phyloP scores from a whole-genome alignment of 2,888 invertebrate genomes.

The Smittia aterrima region DNA sequence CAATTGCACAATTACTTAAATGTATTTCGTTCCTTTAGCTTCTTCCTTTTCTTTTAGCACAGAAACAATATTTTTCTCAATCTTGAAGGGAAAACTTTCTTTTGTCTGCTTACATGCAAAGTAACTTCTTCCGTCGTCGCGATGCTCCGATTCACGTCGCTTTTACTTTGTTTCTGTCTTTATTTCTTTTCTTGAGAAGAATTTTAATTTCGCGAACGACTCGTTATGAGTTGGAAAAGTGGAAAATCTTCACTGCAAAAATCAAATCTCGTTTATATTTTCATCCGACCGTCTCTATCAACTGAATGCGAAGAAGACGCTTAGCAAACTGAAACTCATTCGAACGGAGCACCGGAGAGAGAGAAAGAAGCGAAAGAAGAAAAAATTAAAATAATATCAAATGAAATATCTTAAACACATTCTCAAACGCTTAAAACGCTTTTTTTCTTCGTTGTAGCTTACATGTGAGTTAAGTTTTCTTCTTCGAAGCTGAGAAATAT shows the following conservation, averaged over 20 bases:
- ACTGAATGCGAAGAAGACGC: conserved; percentile 1
- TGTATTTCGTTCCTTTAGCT: neutral
- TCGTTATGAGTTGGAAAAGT: neutral
- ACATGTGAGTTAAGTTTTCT: neutral
- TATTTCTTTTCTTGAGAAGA: neutral
- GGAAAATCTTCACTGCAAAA: no score
- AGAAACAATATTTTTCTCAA: neutral
- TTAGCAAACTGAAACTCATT: neutral
- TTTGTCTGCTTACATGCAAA: neutral
- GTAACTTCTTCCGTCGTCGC: no score
- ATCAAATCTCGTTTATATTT: neutral
- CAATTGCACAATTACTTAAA: conserved; percentile 27
- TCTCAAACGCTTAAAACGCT: neutral
- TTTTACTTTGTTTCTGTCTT: neutral
- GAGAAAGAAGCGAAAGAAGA: neutral
- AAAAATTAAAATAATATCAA: neutral
- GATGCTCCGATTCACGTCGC: no score
- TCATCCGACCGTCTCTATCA: neutral
- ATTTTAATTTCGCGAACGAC: neutral
- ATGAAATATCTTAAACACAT: neutral
- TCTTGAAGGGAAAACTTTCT: neutral
- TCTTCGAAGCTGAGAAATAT: neutral
- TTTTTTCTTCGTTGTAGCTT: neutral
- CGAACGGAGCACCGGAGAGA: conserved; percentile 3
- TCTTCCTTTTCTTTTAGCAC: neutral